These are phyloP conservation scores for Ispidina picta DNA, from an alignment of 2,797 vertebrate species.

Conservation along the genomic window DNA sequence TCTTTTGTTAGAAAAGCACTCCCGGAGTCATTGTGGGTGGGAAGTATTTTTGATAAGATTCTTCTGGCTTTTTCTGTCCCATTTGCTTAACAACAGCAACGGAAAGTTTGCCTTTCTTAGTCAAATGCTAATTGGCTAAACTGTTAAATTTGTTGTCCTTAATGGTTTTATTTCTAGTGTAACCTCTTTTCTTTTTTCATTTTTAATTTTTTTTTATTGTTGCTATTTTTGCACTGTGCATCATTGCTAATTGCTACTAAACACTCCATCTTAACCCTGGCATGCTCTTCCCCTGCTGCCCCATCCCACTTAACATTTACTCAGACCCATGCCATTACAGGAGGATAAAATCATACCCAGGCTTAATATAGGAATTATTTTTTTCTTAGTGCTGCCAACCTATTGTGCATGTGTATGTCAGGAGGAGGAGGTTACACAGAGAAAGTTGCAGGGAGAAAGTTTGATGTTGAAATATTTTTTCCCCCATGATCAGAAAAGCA, in stretches of 20 bases:
- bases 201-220: neutral
- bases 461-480: neutral
- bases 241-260: slow-evolving; percentile 72
- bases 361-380: slow-evolving; percentile 43
- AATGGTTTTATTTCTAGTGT: slow-evolving; percentile 59
- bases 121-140: slow-evolving; percentile 69
- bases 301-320: slow-evolving; percentile 64
- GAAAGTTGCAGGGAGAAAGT: neutral
- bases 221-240: slow-evolving; percentile 64
- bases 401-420: neutral
- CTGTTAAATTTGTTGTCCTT: slow-evolving; percentile 47
- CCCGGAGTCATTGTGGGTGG: neutral
- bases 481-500: neutral
- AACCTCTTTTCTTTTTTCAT: neutral
- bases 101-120: slow-evolving; percentile 49
- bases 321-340: slow-evolving; percentile 38
- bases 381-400: neutral
- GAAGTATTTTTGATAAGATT: slow-evolving; percentile 30
- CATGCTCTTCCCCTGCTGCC: slow-evolving; percentile 37
- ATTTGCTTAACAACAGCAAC: neutral
- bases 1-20: slow-evolving; percentile 49
- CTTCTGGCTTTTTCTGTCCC: neutral
- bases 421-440: neutral
- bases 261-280: slow-evolving; percentile 50
- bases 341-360: slow-evolving; percentile 32